Evolutionary conservation across 2,888 invertebrate species (phyloP), one percentile per base, ranked within the genome.

Genomic region (Deroplatys truncata): DNA sequence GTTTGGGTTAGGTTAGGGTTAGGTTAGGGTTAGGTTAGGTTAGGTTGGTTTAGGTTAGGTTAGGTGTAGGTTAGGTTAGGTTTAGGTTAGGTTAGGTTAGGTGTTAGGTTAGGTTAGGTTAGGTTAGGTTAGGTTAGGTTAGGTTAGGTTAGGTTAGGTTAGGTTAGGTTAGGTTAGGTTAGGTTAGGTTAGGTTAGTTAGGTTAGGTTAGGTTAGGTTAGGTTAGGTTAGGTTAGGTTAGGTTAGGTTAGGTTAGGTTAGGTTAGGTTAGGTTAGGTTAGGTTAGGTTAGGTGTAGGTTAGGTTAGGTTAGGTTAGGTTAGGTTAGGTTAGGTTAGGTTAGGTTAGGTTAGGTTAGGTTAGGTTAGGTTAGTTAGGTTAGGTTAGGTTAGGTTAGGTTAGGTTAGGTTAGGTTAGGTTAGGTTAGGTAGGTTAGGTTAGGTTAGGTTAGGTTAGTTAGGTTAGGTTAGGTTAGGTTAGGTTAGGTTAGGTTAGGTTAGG

Each of bases 311-410:
- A 28, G 83, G 83, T 83, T 91, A 91, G 92, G 91, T 92, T 91
- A 91, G 91, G 90, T 92, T 91, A 91, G 90, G 90, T 91, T 90
- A 90, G 91, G 90, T 91, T 91, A 91, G 91, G 90, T 91, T 91
- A 91, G 91, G 90, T 91, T 91, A 90, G 91, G 90, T 91, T 91
- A 91, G 90, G 90, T 91, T 90, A 91, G 90, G 90, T 91, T 90
- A 90, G 91, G 90, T 91, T 90, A 91, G 91, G 90, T 90, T 90
- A 91, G 91, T 91, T 91, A 90, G 91, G 90, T 90, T 90, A 91
- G 91, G 91, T 91, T 89, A 91, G 91, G 91, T 91, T 90, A 90
- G 91, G 91, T 91, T 90, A 91, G 91, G 91, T 91, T 91, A 91
- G 91, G 92, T 91, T 90, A 91, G 91, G 91, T 91, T 91, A 91